These are phyloP conservation scores for Nephila pilipes DNA, from an alignment of 1,140 invertebrate species.

Conservation along the genomic window DNA sequence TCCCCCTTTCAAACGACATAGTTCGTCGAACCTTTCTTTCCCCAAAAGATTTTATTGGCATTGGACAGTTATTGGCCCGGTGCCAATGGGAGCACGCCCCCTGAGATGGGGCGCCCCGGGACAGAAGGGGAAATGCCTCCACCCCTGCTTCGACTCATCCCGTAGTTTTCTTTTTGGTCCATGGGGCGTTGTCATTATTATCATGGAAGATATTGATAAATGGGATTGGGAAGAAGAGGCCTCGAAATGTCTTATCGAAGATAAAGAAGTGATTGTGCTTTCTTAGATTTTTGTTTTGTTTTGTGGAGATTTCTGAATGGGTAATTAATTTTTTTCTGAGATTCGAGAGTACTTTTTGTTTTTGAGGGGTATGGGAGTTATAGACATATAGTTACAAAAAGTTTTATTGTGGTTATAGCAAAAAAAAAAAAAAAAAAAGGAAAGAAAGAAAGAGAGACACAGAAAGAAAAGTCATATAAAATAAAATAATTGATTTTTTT, in stretches of 20 bases:
- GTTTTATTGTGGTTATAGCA: too few relatives aligned
- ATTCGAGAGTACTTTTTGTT: too few relatives aligned
- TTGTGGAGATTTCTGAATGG: too few relatives aligned
- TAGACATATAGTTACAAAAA: too few relatives aligned
- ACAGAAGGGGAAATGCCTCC: not conserved
- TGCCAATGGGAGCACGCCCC: constrained; percentile 22
- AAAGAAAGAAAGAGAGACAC: too few relatives aligned
- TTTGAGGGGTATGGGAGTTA: too few relatives aligned
- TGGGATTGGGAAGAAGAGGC: not conserved
- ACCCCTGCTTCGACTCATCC: not conserved
- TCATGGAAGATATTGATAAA: constrained; percentile 25
- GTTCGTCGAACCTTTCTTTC: constrained; percentile 27
- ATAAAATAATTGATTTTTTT: too few relatives aligned
- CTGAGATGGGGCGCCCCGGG: not conserved
- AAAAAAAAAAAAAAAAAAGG: too few relatives aligned
- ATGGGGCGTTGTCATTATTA: constrained; percentile 45
- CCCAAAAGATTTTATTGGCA: constrained; percentile 36
- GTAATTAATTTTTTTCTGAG: too few relatives aligned
- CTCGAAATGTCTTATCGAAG: not conserved
- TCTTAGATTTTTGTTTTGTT: too few relatives aligned
- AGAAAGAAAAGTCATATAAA: too few relatives aligned
- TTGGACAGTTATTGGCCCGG: constrained; percentile 36
- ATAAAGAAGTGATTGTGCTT: not conserved
- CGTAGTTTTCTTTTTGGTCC: not conserved
- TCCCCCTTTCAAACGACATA: not conserved